Conservation (phyloP, 2,797 vertebrate genomes). For the Acanthurus tractus region DNA sequence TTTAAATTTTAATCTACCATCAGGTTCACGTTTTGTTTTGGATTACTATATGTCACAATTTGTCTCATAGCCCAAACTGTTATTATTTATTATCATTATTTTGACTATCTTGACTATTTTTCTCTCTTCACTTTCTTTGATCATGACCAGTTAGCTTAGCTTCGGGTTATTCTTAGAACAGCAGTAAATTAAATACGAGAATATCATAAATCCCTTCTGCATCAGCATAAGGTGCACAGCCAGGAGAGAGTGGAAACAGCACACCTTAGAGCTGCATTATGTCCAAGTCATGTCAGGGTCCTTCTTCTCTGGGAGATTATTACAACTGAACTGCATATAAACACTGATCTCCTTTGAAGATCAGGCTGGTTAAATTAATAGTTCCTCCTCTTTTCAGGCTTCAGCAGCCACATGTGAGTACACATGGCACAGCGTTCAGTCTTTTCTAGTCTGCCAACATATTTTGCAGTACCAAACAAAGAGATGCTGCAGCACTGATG, state of each 20-base stretch:
- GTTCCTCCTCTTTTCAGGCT: neutral
- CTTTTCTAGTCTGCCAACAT: neutral
- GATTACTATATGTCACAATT: neutral
- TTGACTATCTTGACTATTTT: too few species aligned
- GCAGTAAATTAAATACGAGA: conserved; percentile 22
- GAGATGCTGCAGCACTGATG: neutral
- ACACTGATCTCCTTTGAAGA: conserved; percentile 35
- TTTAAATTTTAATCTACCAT: too few species aligned
- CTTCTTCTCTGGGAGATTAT: conserved; percentile 30
- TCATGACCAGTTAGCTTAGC: neutral
- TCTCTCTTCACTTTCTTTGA: neutral
- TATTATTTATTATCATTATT: too few species aligned
- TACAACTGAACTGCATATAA: conserved; percentile 29
- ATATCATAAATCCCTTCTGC: neutral
- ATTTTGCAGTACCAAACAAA: neutral
- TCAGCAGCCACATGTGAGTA: conserved; percentile 19
- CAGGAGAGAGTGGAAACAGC: neutral
- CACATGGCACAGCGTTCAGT: neutral
- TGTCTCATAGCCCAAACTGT: neutral
- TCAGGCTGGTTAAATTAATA: conserved; percentile 21
- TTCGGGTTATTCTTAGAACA: neutral
- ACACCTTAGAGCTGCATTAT: conserved; percentile 16
- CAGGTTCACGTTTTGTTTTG: neutral
- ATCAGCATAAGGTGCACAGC: neutral
- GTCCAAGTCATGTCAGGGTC: conserved; percentile 21